phyloP scores from a whole-genome alignment of 2,797 vertebrate species.

The Coregonus suidteri region DNA sequence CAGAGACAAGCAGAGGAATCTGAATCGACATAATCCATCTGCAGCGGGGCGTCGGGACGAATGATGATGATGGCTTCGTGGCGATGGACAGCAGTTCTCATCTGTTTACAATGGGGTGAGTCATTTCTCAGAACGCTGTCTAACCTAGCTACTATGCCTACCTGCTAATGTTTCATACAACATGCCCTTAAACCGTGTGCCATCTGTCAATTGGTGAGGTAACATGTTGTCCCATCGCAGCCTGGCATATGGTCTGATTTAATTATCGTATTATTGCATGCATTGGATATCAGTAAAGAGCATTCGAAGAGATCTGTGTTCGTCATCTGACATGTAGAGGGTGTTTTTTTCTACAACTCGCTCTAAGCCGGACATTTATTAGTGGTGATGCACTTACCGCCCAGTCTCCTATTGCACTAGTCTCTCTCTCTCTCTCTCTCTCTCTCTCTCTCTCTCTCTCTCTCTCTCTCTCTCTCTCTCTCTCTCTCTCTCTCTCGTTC shows the following conservation, averaged over 20 bases:
- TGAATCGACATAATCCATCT: slow-evolving; percentile 49
- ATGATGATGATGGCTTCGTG: slow-evolving; percentile 61
- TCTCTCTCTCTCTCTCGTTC: no score
- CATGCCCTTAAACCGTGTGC: slow-evolving; percentile 8
- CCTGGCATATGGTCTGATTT: neutral
- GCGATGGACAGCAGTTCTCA: slow-evolving; percentile 52
- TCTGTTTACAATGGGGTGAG: slow-evolving; percentile 75
- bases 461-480: neutral
- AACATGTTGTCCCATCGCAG: no score
- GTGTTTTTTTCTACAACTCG: neutral
- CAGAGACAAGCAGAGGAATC: slow-evolving; percentile 41
- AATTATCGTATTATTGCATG: neutral
- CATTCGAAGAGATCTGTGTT: neutral
- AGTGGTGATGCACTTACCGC: neutral
- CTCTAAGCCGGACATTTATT: neutral
- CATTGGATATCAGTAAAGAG: neutral
- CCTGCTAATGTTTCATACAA: slow-evolving; percentile 24
- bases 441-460: neutral
- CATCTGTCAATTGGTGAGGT: slow-evolving; percentile 52
- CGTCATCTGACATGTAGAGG: neutral
- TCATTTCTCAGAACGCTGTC: slow-evolving; percentile 9
- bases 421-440: no score
- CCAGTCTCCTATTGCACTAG: neutral
- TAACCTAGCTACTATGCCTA: neutral
- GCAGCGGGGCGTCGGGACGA: slow-evolving; percentile 45